Percentiles rank a stretch among this genome's conserved stretches.
Conservation (phyloP, 1,140 invertebrate genomes). For the Mycetomoellerius zeteki region DNA sequence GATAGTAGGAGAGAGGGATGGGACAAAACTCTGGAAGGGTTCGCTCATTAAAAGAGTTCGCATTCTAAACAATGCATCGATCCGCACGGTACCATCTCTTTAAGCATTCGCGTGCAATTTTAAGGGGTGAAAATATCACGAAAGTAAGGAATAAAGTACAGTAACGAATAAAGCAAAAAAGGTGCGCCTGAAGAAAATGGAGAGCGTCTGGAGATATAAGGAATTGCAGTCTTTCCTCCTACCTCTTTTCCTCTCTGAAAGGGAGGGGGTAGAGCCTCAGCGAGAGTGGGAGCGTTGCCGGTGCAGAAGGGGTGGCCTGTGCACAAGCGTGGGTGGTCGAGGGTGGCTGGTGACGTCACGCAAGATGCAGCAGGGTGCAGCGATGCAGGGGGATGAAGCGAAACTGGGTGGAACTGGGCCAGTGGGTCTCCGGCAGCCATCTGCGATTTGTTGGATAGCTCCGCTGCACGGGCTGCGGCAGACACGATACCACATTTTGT, state of each 20-base stretch:
- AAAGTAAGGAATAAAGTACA: neutral
- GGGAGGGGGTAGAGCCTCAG: slow-evolving; percentile 49
- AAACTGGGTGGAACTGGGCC: slow-evolving; percentile 82
- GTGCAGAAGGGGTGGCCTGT: slow-evolving; percentile 74
- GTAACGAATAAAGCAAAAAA: neutral
- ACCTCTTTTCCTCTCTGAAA: slow-evolving; percentile 39
- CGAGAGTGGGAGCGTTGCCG: slow-evolving; percentile 62
- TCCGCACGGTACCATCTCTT: neutral
- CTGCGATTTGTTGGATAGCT: slow-evolving; percentile 80
- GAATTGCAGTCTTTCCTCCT: slow-evolving; percentile 42
- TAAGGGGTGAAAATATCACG: slow-evolving; percentile 2
- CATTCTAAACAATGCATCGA: slow-evolving; percentile 18
- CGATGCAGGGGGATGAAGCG: slow-evolving; percentile 80
- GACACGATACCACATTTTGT: slow-evolving; percentile 28
- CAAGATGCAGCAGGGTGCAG: slow-evolving; percentile 80
- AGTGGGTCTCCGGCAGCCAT: slow-evolving; percentile 84
- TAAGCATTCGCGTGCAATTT: slow-evolving; percentile 13
- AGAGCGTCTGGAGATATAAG: slow-evolving; percentile 9
- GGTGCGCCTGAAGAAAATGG: neutral
- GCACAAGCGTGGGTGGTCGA: slow-evolving; percentile 68
- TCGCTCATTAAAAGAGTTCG: slow-evolving; percentile 1
- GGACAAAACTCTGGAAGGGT: neutral
- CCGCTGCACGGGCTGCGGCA: slow-evolving; percentile 40
- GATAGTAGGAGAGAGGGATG: neutral
- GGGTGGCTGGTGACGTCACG: slow-evolving; percentile 79